phyloP scores from a whole-genome alignment of 2,113 vertebrate genomes.

The Eleginops maclovinus region DNA sequence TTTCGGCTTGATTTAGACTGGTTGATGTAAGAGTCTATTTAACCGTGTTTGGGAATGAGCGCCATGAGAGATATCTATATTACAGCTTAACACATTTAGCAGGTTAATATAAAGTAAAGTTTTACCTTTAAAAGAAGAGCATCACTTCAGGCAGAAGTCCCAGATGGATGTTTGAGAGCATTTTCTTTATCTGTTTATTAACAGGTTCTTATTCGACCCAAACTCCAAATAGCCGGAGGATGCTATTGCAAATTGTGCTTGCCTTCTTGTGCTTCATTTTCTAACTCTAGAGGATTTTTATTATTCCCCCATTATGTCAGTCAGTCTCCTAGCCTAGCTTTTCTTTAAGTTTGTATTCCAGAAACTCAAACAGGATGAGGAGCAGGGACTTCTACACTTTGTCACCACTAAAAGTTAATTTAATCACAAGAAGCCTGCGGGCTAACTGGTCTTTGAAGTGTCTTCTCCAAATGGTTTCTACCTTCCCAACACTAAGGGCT shows the following conservation, averaged over 20 bases:
- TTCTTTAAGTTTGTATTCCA: neutral
- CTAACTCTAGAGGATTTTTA: too few relatives aligned
- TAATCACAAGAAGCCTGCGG: too few relatives aligned
- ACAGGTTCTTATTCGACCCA: neutral
- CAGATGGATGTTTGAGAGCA: conserved; percentile 2
- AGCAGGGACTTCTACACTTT: neutral
- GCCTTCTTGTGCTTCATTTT: neutral
- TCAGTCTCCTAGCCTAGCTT: neutral
- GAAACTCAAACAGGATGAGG: neutral
- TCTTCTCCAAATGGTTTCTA: neutral
- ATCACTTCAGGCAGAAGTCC: neutral
- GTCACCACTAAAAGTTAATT: neutral
- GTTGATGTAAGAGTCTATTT: conserved; percentile 3
- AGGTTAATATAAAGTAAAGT: conserved; percentile 4
- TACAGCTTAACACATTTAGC: too few relatives aligned
- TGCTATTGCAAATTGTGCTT: neutral
- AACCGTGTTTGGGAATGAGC: too few relatives aligned
- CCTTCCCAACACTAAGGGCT: neutral
- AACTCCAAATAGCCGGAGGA: conserved; percentile 9
- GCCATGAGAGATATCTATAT: too few relatives aligned
- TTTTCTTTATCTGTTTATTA: conserved; percentile 1
- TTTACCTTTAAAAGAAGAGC: neutral
- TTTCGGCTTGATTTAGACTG: neutral
- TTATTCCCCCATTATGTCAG: neutral
- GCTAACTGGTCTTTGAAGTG: neutral